Evolutionary conservation across 2,797 vertebrate species (phyloP).

Genomic region (Carcharodon carcharias): DNA sequence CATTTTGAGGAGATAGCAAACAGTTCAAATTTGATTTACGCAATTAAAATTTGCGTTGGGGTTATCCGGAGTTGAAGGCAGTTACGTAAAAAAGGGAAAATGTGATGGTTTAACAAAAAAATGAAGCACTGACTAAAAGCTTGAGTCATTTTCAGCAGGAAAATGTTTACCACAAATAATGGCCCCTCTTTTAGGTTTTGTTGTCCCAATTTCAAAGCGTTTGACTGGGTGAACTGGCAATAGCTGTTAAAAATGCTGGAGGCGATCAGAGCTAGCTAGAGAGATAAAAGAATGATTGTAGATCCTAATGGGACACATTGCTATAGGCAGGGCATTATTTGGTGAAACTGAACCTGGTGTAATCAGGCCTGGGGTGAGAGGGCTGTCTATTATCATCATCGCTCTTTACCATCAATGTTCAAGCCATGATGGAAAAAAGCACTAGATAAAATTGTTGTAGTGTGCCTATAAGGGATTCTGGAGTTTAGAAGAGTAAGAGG

Average conservation of each 20-base stretch:
- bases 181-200: background rate
- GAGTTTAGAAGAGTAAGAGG: too few relatives aligned
- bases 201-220: background rate
- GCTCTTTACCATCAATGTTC: too few relatives aligned
- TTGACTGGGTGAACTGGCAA: background rate
- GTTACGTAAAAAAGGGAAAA: background rate
- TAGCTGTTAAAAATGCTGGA: background rate
- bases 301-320: too few relatives aligned
- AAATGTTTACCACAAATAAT: background rate
- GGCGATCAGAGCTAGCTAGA: too few relatives aligned
- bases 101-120: background rate
- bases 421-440: too few relatives aligned
- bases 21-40: background rate
- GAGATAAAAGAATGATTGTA: too few relatives aligned
- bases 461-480: too few relatives aligned
- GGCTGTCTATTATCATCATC: too few relatives aligned
- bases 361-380: too few relatives aligned
- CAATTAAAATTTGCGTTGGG: background rate
- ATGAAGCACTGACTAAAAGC: background rate
- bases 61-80: background rate
- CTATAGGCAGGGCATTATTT: too few relatives aligned
- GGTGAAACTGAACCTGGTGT: too few relatives aligned
- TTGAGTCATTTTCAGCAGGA: background rate
- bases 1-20: background rate
- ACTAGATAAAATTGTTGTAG: too few relatives aligned